phyloP scores from a whole-genome alignment of 2,888 invertebrate species.

The Chalcis sispes region DNA sequence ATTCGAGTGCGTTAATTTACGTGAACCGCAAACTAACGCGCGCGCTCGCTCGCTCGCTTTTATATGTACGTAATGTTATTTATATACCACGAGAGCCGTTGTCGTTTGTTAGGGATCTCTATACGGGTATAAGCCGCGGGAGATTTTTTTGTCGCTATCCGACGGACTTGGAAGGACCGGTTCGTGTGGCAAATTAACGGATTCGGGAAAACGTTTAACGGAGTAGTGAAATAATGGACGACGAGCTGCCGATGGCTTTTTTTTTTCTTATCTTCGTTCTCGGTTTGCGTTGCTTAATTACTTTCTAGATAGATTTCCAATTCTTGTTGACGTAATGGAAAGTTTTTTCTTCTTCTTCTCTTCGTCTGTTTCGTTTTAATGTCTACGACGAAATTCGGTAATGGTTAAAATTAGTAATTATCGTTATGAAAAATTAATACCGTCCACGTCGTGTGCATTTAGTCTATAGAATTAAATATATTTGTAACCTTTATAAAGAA shows the following conservation, averaged over 20 bases:
- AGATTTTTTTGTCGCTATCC: constrained; percentile 4
- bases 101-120: background rate
- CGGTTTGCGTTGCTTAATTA: background rate
- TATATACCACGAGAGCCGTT: background rate
- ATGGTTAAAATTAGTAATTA: no score
- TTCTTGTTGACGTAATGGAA: no score
- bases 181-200: constrained; percentile 17
- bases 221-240: background rate
- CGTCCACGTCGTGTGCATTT: no score
- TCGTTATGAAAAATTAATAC: no score
- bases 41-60: no score
- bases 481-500: no score
- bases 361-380: no score
- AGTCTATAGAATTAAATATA: no score
- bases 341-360: no score
- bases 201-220: constrained; percentile 28
- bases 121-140: background rate
- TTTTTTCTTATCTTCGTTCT: background rate
- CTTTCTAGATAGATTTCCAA: no score
- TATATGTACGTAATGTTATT: no score
- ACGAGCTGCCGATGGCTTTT: background rate
- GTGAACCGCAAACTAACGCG: background rate
- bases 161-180: background rate
- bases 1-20: constrained; percentile 12
- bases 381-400: no score